Conservation (phyloP, 2,888 invertebrate genomes). For the Sarcophaga subvicina region DNA sequence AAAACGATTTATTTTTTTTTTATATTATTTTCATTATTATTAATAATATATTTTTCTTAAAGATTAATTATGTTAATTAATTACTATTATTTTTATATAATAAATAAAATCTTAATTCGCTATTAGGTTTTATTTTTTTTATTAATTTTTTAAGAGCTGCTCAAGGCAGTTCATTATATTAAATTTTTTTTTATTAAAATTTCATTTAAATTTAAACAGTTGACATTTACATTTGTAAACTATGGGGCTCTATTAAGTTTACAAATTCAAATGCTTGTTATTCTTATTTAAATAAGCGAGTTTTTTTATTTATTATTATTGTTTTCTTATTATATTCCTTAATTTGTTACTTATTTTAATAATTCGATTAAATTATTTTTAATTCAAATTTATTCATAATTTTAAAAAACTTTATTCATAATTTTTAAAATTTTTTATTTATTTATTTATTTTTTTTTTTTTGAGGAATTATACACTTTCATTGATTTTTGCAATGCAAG, state of each 20-base stretch:
- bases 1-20: background rate
- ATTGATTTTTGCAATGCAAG: too few species aligned
- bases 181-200: background rate
- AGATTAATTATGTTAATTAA: background rate
- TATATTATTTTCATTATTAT: background rate
- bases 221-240: conserved; percentile 80
- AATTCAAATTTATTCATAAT: too few species aligned
- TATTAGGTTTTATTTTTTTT: too few species aligned
- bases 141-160: too few species aligned
- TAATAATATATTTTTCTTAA: background rate
- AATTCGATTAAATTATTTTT: too few species aligned
- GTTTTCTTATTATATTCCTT: background rate
- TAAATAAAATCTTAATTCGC: too few species aligned
- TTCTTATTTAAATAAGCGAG: conserved; percentile 5
- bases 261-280: conserved; percentile 79
- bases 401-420: too few species aligned
- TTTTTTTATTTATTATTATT: conserved; percentile 17
- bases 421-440: too few species aligned
- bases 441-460: too few species aligned
- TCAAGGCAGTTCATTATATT: too few species aligned
- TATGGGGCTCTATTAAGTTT: conserved; percentile 80
- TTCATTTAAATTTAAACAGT: background rate
- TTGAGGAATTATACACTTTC: too few species aligned
- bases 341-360: background rate
- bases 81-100: background rate